Evolutionary conservation across 2,797 vertebrate species (phyloP), one percentile per base, ranked within the genome.

Genomic region (Accipiter superciliosus): DNA sequence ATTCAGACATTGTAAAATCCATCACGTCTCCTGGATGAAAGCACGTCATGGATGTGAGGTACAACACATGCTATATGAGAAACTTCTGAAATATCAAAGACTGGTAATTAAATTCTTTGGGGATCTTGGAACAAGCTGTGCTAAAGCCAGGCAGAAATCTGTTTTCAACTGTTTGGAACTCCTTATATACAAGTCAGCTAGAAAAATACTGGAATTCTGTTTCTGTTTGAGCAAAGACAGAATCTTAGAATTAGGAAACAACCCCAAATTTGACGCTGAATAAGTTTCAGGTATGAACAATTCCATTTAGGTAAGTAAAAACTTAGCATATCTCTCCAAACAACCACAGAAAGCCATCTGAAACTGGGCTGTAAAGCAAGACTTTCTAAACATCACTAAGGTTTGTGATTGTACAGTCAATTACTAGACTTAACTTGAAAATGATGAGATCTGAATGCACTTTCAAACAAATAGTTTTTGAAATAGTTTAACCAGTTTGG

Each of bases 21-120:
- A 10, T 67, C 53, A 37, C 11, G 16, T 74, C 33, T 91, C n/a
- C 87, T 79, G 62, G 66, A 84, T 84, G 44, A 87, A 89, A 89
- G 50, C 28, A 70, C 0, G 1, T 67, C 22, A 52, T 33, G 35
- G 44, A 45, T 87, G n/a, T 0, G 0, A 82, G 10, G 15, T 62
- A 66, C 53, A 44, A 52, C 73, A 74, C 19, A 57, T 40, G 16
- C 24, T 71, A 20, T 57, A 37, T 18, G 39, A 91, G 35, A 16
- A 67, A 53, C 11, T 45, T 80, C 9, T 82, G 33, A 87, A 92
- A 73, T 83, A 94, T 72, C 76, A 72, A 90, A 90, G 83, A 37
- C 73, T 70, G 40, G 25, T 62, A 83, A 71, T 89, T 89, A 74
- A 53, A 85, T 93, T 66, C 15, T 77, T 44, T 44, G 58, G 28